phyloP scores from a whole-genome alignment of 1,140 invertebrate genomes.

The Armadillidium nasatum region DNA sequence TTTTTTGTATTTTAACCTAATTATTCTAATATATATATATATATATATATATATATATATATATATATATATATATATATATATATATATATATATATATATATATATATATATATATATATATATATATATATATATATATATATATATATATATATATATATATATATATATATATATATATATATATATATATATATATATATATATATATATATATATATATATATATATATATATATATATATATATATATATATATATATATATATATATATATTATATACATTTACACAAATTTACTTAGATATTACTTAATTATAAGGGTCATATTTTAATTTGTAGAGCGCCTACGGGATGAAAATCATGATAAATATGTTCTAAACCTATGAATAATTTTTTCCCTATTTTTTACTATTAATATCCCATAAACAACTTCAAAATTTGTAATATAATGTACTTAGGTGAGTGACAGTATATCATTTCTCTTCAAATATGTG shows the following conservation, averaged over 20 bases:
- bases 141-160: conserved; percentile 13
- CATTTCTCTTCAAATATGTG: too few species aligned
- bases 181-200: background rate
- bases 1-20: too few species aligned
- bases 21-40: conserved; percentile 23
- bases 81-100: conserved; percentile 26
- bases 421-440: too few species aligned
- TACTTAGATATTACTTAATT: too few species aligned
- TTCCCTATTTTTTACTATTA: too few species aligned
- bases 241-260: conserved; percentile 5
- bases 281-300: too few species aligned
- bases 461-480: too few species aligned
- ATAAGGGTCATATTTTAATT: too few species aligned
- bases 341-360: too few species aligned
- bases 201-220: conserved; percentile 5
- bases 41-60: conserved; percentile 10
- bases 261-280: background rate
- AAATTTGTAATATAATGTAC: too few species aligned
- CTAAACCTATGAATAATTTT: too few species aligned
- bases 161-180: background rate
- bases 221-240: conserved; percentile 13
- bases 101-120: conserved; percentile 22
- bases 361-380: too few species aligned
- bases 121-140: conserved; percentile 21
- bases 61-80: conserved; percentile 18